Conservation (phyloP, 2,797 vertebrate species). For the Chaenodraco wilsoni region DNA sequence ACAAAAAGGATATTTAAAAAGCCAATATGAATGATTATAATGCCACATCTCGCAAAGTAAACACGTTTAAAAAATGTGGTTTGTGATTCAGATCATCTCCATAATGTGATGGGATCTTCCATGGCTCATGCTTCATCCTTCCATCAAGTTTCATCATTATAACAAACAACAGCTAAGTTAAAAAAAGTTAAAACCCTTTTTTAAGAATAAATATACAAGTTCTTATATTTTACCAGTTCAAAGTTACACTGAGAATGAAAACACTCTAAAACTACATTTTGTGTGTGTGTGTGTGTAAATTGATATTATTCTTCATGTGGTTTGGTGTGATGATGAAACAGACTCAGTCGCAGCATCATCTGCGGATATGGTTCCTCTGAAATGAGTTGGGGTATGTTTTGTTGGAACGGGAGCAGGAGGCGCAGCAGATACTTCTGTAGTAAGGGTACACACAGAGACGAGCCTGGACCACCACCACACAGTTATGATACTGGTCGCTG, state of each 20-base stretch:
- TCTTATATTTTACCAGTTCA: constrained; percentile 29
- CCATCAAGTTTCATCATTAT: too few species aligned
- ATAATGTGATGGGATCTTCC: too few species aligned
- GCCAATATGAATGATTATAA: too few species aligned
- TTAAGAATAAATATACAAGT: constrained; percentile 68
- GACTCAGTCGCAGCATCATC: constrained; percentile 50
- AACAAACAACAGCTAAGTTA: background rate
- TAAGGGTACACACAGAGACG: constrained; percentile 82
- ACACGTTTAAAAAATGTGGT: too few species aligned
- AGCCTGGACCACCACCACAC: constrained; percentile 83
- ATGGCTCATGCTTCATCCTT: too few species aligned
- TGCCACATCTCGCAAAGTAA: too few species aligned
- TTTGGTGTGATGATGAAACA: background rate
- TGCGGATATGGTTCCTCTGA: constrained; percentile 55
- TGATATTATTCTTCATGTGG: background rate
- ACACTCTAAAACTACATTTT: too few species aligned
- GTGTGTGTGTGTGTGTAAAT: background rate
- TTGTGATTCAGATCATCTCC: too few species aligned
- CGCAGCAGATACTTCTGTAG: constrained; percentile 81
- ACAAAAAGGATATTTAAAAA: too few species aligned
- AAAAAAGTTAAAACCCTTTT: constrained; percentile 47
- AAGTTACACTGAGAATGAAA: constrained; percentile 27
- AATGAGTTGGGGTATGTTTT: constrained; percentile 51
- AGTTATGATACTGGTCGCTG: constrained; percentile 82
- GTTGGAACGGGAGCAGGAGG: constrained; percentile 69